Evolutionary conservation across 2,888 invertebrate genomes (phyloP), one percentile per base, ranked within the genome.

Genomic region (Ligdia adustata): DNA sequence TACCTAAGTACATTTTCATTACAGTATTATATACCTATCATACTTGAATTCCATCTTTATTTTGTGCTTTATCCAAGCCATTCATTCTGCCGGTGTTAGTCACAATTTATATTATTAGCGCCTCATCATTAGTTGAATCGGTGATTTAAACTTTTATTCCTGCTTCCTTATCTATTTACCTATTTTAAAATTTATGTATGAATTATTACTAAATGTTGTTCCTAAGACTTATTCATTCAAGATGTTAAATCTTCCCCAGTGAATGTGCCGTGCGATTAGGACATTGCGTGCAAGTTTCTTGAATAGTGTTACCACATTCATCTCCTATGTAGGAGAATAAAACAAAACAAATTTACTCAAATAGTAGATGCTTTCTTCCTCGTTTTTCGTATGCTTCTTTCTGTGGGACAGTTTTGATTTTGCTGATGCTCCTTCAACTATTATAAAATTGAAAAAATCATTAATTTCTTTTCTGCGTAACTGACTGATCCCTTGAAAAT

Each of bases 361-460:
- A 38, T 13, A 11, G 33, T 57, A 79, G 84, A 72, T 86, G 86
- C 86, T 86, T 87, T 75, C 72, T 22, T 61, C 62, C 57, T 57
- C 13, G 22, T 29, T 51, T 48, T 49, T 64, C 42, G 39, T 55
- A 55, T 57, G 59, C 52, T 62, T 69, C 74, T 61, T 66, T 66
- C 52, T 61, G 48, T 62, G 68, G 45, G 57, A 62, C 66, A 72
- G 56, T 64, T 66, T 71, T 45, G 66, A 60, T 65, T 67, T 72
- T 42, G 66, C 58, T 40, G 73, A 56, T 56, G 52, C 76, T 31
- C 72, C 79, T 52, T 64, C 60, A 67, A 75, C 87, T 87, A 86
- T 86, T 76, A 64, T 59, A 56, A 69, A 38, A 43, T 57, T 7
- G 52, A 39, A 52, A 38, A 18, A 18, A 1, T 20, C 7, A 15